Percentiles rank a stretch among this genome's conserved stretches.
These are phyloP conservation scores for Carettochelys insculpta DNA, from an alignment of 2,113 vertebrate genomes.

Conservation along the genomic window DNA sequence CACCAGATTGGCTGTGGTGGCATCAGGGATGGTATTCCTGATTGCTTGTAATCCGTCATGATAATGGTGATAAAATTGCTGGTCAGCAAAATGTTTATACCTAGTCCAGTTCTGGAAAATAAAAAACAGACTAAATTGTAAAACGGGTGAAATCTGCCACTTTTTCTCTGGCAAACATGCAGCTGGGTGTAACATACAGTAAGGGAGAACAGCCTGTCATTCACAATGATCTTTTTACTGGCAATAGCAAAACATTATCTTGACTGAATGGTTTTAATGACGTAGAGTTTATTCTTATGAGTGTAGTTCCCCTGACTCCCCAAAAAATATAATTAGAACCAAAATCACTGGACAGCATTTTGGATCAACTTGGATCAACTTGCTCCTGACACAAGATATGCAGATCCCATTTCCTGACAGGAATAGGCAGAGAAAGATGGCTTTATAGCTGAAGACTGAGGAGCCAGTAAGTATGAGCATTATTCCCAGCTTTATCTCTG, in stretches of 20 bases:
- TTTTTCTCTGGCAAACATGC: not conserved
- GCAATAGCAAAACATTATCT: not conserved
- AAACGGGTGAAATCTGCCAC: not conserved
- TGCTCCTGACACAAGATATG: too few relatives aligned
- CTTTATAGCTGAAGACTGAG: not conserved
- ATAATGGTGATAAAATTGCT: rapidly evolving
- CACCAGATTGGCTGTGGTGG: too few relatives aligned
- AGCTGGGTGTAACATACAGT: not conserved
- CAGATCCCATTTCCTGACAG: not conserved
- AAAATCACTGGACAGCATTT: too few relatives aligned
- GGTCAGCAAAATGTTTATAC: too few relatives aligned
- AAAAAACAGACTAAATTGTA: not conserved
- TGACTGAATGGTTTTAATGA: too few relatives aligned
- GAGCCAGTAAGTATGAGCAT: not conserved
- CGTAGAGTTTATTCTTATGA: too few relatives aligned
- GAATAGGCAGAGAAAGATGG: not conserved
- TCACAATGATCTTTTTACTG: not conserved
- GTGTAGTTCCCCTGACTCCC: too few relatives aligned
- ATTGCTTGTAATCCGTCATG: too few relatives aligned
- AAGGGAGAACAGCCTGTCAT: not conserved
- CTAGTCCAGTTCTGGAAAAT: not conserved
- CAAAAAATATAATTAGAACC: not conserved
- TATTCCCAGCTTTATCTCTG: not conserved
- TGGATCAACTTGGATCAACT: too few relatives aligned
- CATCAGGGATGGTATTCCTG: too few relatives aligned